phyloP scores from a whole-genome alignment of 2,113 vertebrate genomes.

The Beaufortia kweichowensis region DNA sequence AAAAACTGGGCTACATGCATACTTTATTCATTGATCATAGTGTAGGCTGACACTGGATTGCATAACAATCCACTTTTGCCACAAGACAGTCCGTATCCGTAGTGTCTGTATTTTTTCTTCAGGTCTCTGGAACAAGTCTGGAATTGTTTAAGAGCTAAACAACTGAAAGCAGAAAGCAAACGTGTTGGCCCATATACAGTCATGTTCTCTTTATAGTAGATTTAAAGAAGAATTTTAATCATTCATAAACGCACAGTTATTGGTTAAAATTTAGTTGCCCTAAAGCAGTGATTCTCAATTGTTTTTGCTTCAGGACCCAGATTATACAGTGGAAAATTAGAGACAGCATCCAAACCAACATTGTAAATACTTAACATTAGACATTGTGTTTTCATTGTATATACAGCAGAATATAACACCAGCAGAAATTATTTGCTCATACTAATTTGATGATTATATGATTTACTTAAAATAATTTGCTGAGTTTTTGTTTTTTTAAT shows the following conservation, averaged over 20 bases:
- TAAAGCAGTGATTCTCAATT: neutral
- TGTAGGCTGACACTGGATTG: slow-evolving; percentile 49
- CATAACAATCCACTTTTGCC: slow-evolving; percentile 39
- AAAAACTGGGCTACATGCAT: slow-evolving; percentile 41
- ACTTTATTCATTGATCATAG: slow-evolving; percentile 43
- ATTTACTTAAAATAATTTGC: too few species aligned
- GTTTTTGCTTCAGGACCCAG: neutral
- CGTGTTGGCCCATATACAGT: neutral
- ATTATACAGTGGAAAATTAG: neutral
- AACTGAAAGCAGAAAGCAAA: slow-evolving; percentile 7
- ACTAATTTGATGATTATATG: too few species aligned
- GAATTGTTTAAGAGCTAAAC: slow-evolving; percentile 46
- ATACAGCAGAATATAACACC: too few species aligned
- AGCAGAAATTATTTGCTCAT: too few species aligned
- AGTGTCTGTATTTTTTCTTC: neutral
- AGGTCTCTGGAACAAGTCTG: slow-evolving; percentile 44
- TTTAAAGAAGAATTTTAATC: neutral
- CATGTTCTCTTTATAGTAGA: neutral
- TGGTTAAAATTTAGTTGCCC: too few species aligned
- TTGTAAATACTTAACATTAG: neutral
- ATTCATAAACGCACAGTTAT: neutral
- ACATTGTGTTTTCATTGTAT: too few species aligned
- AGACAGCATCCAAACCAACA: neutral
- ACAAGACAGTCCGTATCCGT: slow-evolving; percentile 34
- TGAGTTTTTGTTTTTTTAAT: too few species aligned